Evolutionary conservation across 2,113 vertebrate species (phyloP).

Genomic region (Rhinoderma darwinii): DNA sequence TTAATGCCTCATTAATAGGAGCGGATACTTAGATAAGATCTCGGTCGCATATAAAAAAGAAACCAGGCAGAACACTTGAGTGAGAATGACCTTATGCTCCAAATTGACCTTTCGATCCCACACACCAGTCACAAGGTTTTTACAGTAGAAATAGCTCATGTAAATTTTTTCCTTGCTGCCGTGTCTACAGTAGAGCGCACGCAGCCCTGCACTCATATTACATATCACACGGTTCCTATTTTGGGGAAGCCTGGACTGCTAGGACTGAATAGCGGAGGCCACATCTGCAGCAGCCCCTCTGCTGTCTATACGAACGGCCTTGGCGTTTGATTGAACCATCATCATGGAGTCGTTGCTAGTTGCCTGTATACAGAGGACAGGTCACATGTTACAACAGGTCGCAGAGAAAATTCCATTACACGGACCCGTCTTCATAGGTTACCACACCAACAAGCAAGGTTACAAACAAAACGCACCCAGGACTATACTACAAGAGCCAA

Average conservation of each 20-base stretch:
- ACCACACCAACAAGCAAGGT: conserved; percentile 23
- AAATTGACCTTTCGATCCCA: conserved; percentile 17
- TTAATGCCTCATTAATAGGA: neutral
- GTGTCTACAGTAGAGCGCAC: neutral
- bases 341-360: neutral
- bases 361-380: neutral
- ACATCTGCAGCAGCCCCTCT: neutral
- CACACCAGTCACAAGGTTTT: conserved; percentile 4
- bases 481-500: neutral
- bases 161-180: neutral
- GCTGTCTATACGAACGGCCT: neutral
- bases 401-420: neutral
- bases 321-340: neutral
- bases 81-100: neutral
- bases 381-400: conserved; percentile 47
- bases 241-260: conserved; percentile 3
- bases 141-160: conserved; percentile 33
- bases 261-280: neutral
- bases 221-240: conserved; percentile 53
- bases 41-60: no score
- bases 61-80: neutral
- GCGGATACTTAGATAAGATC: no score
- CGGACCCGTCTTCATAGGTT: neutral
- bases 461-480: conserved; percentile 43
- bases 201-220: neutral